Conservation (phyloP, 2,113 vertebrate species). For the Catharus minimus region DNA sequence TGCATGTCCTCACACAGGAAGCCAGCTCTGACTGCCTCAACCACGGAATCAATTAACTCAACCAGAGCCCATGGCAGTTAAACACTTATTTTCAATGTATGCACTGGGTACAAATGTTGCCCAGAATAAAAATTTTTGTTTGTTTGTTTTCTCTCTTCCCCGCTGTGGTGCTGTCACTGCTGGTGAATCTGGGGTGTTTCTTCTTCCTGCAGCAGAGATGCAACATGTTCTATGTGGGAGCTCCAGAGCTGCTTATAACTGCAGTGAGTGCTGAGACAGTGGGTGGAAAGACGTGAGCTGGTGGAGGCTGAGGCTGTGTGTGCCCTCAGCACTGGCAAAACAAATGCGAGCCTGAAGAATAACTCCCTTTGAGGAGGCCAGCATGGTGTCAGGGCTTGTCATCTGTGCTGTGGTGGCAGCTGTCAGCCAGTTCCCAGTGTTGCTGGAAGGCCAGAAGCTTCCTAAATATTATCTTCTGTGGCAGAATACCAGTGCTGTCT, state of each 20-base stretch:
- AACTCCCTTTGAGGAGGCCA: background rate
- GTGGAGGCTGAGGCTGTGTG: background rate
- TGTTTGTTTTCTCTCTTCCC: background rate
- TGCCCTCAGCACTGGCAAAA: background rate
- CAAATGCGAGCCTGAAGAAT: slow-evolving; percentile 1
- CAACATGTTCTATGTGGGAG: slow-evolving; percentile 29
- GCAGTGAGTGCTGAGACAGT: background rate
- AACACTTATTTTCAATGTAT: background rate
- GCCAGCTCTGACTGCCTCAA: background rate
- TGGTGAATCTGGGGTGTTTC: background rate
- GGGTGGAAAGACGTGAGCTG: slow-evolving; percentile 38
- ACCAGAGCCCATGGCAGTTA: background rate
- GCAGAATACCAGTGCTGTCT: background rate
- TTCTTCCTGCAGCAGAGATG: background rate
- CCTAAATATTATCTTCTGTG: slow-evolving; percentile 25
- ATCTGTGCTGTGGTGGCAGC: slow-evolving; percentile 13
- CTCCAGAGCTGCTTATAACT: background rate
- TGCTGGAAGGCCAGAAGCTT: slow-evolving; percentile 12
- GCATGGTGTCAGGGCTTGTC: background rate
- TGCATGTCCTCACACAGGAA: background rate
- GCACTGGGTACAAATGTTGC: background rate
- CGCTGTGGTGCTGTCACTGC: background rate
- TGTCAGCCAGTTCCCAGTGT: background rate
- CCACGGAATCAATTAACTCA: background rate
- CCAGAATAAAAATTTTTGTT: background rate